Conservation (phyloP, 2,888 invertebrate genomes). For the Ptychoptera contaminata region DNA sequence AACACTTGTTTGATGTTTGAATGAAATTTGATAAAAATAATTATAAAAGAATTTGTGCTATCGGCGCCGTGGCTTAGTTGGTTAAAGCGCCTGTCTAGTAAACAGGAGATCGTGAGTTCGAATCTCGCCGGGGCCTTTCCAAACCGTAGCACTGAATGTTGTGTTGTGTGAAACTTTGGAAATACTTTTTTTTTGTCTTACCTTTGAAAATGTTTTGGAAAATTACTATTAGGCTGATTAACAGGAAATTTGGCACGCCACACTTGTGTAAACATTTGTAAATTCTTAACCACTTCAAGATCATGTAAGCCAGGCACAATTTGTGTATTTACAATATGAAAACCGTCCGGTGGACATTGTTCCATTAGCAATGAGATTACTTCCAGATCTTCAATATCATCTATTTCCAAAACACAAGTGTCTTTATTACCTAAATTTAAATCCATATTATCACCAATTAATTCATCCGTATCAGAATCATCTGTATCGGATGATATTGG, state of each 20-base stretch:
- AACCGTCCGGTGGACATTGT: slow-evolving; percentile 55
- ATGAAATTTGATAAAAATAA: slow-evolving; percentile 1
- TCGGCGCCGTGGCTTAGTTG: slow-evolving; percentile 29
- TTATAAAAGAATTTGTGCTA: background rate
- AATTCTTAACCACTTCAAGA: slow-evolving; percentile 47
- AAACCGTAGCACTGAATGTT: background rate
- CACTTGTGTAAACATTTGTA: slow-evolving; percentile 77
- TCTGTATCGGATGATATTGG: slow-evolving; percentile 37
- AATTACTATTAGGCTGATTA: slow-evolving; percentile 34
- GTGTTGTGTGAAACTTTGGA: background rate
- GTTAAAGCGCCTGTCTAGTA: slow-evolving; percentile 31
- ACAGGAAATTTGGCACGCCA: slow-evolving; percentile 48
- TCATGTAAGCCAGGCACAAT: slow-evolving; percentile 54
- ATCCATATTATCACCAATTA: slow-evolving; percentile 40
- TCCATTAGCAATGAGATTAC: slow-evolving; percentile 59
- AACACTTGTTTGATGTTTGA: background rate
- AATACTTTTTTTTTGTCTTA: slow-evolving; percentile 9
- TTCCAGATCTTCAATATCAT: slow-evolving; percentile 69
- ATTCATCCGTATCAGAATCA: slow-evolving; percentile 49
- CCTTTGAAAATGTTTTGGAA: slow-evolving; percentile 38
- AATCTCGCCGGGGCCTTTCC: slow-evolving; percentile 26
- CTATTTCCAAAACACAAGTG: slow-evolving; percentile 67
- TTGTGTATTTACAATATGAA: slow-evolving; percentile 66
- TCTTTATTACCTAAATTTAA: slow-evolving; percentile 60
- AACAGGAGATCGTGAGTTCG: slow-evolving; percentile 30